phyloP scores from a whole-genome alignment of 2,113 vertebrate genomes.

The Excalfactoria chinensis region DNA sequence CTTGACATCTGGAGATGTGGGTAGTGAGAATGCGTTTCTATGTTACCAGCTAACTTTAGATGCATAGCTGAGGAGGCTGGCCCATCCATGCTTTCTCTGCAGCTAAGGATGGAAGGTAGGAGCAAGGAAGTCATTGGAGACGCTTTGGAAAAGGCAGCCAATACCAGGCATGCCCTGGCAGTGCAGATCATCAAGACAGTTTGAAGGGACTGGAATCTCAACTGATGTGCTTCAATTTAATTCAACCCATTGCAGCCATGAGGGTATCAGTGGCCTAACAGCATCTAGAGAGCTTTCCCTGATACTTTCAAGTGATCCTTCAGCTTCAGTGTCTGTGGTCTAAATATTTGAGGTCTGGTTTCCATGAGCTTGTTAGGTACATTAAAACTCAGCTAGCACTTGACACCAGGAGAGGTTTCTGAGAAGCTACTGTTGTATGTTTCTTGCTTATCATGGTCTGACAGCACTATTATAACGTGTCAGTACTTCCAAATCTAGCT shows the following conservation, averaged over 20 bases:
- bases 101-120: accelerated
- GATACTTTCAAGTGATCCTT: slow-evolving; percentile 3
- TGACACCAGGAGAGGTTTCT: not conserved
- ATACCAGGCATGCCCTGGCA: not conserved
- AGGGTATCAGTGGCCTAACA: not conserved
- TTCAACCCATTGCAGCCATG: not conserved
- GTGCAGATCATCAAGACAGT: not conserved
- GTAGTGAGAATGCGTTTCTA: slow-evolving; percentile 63
- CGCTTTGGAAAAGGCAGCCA: not conserved
- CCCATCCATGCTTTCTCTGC: not conserved
- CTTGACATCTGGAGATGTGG: slow-evolving; percentile 67
- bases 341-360: not conserved
- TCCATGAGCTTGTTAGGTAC: not conserved
- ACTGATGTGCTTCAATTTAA: not conserved
- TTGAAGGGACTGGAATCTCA: not conserved
- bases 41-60: slow-evolving; percentile 67
- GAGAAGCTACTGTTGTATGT: not conserved
- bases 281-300: not conserved
- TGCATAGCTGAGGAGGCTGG: not conserved
- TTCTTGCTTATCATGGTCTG: accelerated
- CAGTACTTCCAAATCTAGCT: not conserved
- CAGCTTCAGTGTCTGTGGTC: not conserved
- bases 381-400: not conserved
- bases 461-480: not conserved
- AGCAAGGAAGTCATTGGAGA: not conserved